Conservation (phyloP, 1,140 invertebrate species). For the Aphidius ervi region DNA sequence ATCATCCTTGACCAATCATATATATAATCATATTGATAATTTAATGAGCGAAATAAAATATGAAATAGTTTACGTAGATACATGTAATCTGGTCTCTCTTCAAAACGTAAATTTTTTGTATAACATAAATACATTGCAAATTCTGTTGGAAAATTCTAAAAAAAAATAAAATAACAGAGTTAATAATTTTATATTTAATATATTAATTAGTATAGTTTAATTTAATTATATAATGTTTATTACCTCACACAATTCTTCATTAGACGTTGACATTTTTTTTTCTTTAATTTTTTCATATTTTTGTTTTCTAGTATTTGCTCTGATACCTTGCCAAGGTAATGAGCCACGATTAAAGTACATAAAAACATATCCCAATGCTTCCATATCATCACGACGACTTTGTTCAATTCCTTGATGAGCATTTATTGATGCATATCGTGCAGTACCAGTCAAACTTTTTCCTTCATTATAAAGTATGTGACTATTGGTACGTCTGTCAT, state of each 20-base stretch:
- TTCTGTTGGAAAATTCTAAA: conserved; percentile 88
- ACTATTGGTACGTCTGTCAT: conserved; percentile 78
- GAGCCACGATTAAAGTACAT: conserved; percentile 95
- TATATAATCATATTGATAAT: conserved; percentile 98
- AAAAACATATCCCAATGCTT: conserved; percentile 92
- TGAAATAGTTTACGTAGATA: conserved; percentile 95
- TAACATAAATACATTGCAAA: conserved; percentile 99
- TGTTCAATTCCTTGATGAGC: conserved; percentile 92
- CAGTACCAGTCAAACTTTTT: conserved; percentile 95
- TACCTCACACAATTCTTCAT: conserved; percentile 91
- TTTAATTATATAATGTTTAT: too few relatives aligned
- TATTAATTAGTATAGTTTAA: too few relatives aligned
- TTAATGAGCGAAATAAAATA: conserved; percentile 97
- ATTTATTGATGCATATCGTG: conserved; percentile 95
- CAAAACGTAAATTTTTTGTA: conserved; percentile 90
- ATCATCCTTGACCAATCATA: conserved; percentile 99
- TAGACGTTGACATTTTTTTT: conserved; percentile 95
- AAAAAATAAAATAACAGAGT: background rate
- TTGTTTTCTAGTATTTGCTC: conserved; percentile 92
- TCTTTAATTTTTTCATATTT: conserved; percentile 97
- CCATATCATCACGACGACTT: conserved; percentile 92
- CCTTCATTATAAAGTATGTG: conserved; percentile 95
- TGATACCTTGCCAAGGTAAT: conserved; percentile 91
- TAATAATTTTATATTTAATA: conserved; percentile 6
- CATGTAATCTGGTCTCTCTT: conserved; percentile 97